Evolutionary conservation across 2,113 vertebrate species (phyloP).

Genomic region (Myotis brandtii): DNA sequence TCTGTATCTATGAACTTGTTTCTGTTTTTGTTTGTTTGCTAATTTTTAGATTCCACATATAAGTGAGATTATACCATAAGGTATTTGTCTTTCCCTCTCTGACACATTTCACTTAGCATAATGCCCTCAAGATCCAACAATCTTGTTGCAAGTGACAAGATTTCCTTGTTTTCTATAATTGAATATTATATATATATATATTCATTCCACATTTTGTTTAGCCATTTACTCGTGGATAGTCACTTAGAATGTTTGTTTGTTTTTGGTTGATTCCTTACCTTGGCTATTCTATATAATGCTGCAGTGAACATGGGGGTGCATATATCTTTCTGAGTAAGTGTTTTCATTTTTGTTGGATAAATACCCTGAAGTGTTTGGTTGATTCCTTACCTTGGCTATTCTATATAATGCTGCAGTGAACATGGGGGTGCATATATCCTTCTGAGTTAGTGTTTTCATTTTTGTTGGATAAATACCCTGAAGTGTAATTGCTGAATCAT

Average conservation of each 20-base stretch:
- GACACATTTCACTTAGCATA: not conserved
- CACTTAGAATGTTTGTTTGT: not conserved
- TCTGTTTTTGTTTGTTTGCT: not conserved
- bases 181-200: no score
- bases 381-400: no score
- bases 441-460: not conserved
- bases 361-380: not conserved
- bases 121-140: no score
- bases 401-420: not conserved
- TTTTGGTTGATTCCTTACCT: not conserved
- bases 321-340: not conserved
- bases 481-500: not conserved
- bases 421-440: not conserved
- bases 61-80: not conserved
- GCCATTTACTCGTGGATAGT: not conserved
- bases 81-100: not conserved
- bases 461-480: not conserved
- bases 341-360: not conserved
- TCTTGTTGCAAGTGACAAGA: no score
- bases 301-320: not conserved
- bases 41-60: not conserved
- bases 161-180: no score
- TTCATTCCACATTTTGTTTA: not conserved
- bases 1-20: not conserved
- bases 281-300: not conserved